Evolutionary conservation across 2,113 vertebrate genomes (phyloP), one percentile per base, ranked within the genome.

Genomic region (Petroica traversi): DNA sequence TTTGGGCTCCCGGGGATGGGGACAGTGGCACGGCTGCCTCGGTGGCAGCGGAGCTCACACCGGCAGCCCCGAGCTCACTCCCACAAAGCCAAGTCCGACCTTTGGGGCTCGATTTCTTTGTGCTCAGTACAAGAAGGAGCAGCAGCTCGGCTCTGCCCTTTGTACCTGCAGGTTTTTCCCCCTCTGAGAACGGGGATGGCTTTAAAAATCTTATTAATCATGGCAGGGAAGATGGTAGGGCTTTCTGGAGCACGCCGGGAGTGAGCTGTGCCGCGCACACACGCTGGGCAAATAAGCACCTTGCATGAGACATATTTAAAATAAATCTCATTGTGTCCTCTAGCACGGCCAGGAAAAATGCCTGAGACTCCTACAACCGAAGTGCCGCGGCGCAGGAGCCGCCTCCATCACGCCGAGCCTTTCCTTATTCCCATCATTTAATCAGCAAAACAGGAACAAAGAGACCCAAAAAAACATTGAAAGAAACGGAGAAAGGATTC

Each of bases 391-490:
- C 66, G 12, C 29, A 80, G 88, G 81, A 87, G 95, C 87, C 88
- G 90, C 91, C 94, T 95, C 95, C 91, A 88, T 80, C 71, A 46
- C 64, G 51, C 63, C 10, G 75, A 92, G 92, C 85, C 71, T 74
- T 84, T n/a, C 92, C 93, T 87, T 61, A 52, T 78, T 66, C 54
- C 19, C 93, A 87, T 43, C 80, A 40, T 94, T 96, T 91, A 73
- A 95, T 73, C 92, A 55, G 95, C 92, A 78, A 95, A 97, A 91
- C 87, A 59, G 62, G 92, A 96, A 97, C 95, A 97, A 97, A 96
- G 96, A 85, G 93, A 92, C 77, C 85, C 88, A 79, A 80, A 94
- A 86, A 91, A 90, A 57, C 72, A 77, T 23, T 4, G 88, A 26
- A 82, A 83, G 92, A 63, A 69, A 73, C 48, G 77, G 73, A 87